Percentiles rank a stretch among this genome's conserved stretches.
Conservation (phyloP, 2,888 invertebrate species). For the Hoplodrina blanda region DNA sequence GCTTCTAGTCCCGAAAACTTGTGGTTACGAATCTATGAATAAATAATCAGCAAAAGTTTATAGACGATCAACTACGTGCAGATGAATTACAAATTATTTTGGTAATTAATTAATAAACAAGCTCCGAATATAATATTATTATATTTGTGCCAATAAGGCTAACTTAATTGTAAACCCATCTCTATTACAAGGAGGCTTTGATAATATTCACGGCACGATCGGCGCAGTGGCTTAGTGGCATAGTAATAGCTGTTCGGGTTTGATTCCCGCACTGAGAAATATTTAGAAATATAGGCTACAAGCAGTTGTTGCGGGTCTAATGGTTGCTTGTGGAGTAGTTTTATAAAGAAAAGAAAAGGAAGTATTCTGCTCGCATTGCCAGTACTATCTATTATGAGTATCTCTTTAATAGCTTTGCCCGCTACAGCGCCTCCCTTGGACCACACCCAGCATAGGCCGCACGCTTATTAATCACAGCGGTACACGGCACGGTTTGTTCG, state of each 20-base stretch:
- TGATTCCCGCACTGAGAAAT: too few relatives aligned
- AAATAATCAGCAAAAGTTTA: slow-evolving; percentile 37
- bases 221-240: too few relatives aligned
- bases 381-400: too few relatives aligned
- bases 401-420: neutral
- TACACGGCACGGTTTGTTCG: slow-evolving; percentile 54
- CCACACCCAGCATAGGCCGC: slow-evolving; percentile 32
- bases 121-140: slow-evolving; percentile 2
- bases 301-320: too few relatives aligned
- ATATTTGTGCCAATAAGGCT: neutral
- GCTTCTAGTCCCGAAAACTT: slow-evolving; percentile 26
- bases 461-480: slow-evolving; percentile 64
- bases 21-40: slow-evolving; percentile 39
- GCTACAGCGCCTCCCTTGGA: slow-evolving; percentile 7
- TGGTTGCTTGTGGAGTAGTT: too few relatives aligned
- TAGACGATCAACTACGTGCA: slow-evolving; percentile 19
- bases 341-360: too few relatives aligned
- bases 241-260: too few relatives aligned
- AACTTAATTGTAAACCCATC: neutral
- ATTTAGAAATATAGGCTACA: too few relatives aligned
- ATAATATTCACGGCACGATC: neutral
- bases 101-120: slow-evolving; percentile 12
- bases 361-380: too few relatives aligned
- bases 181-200: neutral
- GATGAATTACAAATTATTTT: slow-evolving; percentile 26